phyloP scores from a whole-genome alignment of 2,797 vertebrate genomes.

The Crenuchus spilurus region DNA sequence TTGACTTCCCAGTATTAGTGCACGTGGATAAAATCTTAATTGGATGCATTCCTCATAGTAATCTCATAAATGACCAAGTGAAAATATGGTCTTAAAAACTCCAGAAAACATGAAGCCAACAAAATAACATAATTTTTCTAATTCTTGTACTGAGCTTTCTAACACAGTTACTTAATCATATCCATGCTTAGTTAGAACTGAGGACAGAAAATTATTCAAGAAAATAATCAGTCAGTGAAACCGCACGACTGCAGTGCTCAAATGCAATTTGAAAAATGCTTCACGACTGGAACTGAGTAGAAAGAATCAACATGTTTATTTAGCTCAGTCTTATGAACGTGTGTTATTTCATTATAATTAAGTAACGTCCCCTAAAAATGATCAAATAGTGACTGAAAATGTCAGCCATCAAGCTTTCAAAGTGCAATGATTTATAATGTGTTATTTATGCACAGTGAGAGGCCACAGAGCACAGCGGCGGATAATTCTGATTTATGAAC shows the following conservation, averaged over 20 bases:
- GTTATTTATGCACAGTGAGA: conserved; percentile 10
- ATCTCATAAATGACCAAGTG: too few species aligned
- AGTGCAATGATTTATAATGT: not conserved
- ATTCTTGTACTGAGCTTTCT: too few species aligned
- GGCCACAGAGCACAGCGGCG: not conserved
- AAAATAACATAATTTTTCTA: too few species aligned
- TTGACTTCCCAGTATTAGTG: too few species aligned
- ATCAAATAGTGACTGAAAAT: conserved; percentile 12
- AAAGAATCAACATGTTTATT: not conserved
- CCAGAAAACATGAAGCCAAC: too few species aligned
- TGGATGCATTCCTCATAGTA: too few species aligned
- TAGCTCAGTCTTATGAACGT: not conserved
- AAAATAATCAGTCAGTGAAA: not conserved
- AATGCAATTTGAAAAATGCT: not conserved
- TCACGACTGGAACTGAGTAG: not conserved
- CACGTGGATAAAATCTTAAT: too few species aligned
- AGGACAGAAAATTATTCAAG: not conserved
- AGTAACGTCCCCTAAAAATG: not conserved
- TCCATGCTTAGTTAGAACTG: not conserved
- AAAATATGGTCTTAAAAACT: too few species aligned
- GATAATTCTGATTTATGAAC: conserved; percentile 13
- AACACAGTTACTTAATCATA: too few species aligned
- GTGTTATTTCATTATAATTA: not conserved
- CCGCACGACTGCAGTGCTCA: not conserved
- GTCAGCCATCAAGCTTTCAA: not conserved